Evolutionary conservation across 1,140 invertebrate genomes (phyloP), one percentile per base, ranked within the genome.

Genomic region (Zeugodacus cucurbitae): DNA sequence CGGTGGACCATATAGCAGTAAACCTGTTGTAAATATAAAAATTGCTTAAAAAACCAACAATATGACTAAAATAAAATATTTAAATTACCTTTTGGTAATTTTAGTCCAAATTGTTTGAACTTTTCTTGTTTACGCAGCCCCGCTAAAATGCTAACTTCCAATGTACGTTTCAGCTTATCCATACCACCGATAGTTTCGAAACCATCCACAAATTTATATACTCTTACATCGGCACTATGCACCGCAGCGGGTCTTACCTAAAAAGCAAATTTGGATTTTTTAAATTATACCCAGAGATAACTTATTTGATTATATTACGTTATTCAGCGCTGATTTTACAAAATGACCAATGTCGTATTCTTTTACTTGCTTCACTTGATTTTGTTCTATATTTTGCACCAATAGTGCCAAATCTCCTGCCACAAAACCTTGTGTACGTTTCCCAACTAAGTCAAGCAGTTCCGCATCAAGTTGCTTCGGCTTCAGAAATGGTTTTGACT

Each of bases 1-100:
- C 1, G 96, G 96, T 29, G 96, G 96, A 3, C 96, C 96, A 93
- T 97, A 96, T 48, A 97, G 94, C 26, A 97, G 92, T 48, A 97
- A 93, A 34, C 96, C 87, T 88, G 2, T 6, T 0, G 32, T 32
- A 11, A 32, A 32, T 17, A 67, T 67, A 67, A 14, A 67, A 32
- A 44, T 89, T 67, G 86, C 57, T 59, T 54, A 22, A 17, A 64
- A 86, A 78, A 41, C 6, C 37, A 54, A 26, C 22, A 74, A 82
- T 88, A 54, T n/a, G 7, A 26, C 34, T 2, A 74, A 67, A 11
- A 14, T 11, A 32, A 11, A 11, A 14, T 14, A 10, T 34, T 29
- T 20, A 74, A 37, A 34, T 57, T 32, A 86, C 89, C 92, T 22
- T 91, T 90, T 1, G 96, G 95, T 86, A 95, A 93, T 29, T 92